Percentiles rank a stretch among this genome's conserved stretches.
phyloP scores from a whole-genome alignment of 2,113 vertebrate species.

The Recurvirostra avosetta region DNA sequence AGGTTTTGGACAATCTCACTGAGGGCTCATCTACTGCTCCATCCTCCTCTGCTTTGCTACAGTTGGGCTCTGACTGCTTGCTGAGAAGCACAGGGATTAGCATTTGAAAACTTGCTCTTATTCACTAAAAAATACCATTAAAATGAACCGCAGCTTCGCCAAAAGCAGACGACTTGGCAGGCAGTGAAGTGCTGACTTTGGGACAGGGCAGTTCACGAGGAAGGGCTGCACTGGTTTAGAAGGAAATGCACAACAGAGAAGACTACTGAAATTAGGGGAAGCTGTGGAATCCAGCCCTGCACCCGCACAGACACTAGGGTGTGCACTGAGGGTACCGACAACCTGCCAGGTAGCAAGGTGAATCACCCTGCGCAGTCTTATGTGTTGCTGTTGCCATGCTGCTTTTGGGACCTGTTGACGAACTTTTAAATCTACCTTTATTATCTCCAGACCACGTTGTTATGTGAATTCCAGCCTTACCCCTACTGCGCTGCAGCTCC shows the following conservation, averaged over 20 bases:
- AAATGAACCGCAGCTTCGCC: neutral
- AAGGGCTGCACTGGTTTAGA: neutral
- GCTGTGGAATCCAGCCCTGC: neutral
- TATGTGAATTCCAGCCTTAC: neutral
- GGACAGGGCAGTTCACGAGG: neutral
- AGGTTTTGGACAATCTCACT: neutral
- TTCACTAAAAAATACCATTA: neutral
- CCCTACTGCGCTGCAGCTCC: neutral
- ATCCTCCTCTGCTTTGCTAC: neutral
- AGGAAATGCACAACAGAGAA: neutral
- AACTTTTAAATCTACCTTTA: neutral
- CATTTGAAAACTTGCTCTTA: neutral
- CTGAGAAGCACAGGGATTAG: neutral
- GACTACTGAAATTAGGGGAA: neutral
- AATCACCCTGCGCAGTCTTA: neutral
- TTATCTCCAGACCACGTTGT: neutral
- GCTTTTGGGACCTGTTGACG: neutral
- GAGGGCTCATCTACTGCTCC: neutral
- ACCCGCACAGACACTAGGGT: neutral
- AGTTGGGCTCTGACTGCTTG: neutral
- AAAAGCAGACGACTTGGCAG: neutral
- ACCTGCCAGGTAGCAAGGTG: neutral
- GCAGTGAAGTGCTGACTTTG: neutral
- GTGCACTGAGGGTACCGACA: neutral
- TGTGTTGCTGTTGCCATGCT: neutral